Conservation (phyloP, 2,888 invertebrate species). For the Eucriotettix oculatus region DNA sequence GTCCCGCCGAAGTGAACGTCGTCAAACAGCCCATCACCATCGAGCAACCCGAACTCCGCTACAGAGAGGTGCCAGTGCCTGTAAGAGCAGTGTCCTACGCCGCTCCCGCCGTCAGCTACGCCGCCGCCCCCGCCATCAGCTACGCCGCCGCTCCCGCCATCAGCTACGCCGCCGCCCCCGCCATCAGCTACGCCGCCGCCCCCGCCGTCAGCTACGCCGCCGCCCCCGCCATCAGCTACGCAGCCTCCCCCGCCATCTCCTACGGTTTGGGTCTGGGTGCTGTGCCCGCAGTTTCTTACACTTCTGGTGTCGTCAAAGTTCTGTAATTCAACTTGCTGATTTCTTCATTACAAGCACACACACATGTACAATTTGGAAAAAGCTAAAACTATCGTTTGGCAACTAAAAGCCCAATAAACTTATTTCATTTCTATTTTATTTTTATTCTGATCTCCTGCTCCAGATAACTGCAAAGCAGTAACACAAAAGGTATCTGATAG, state of each 20-base stretch:
- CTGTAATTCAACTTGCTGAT: no score
- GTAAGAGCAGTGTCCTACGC: conserved; percentile 16
- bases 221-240: conserved; percentile 6
- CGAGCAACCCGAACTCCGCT: conserved; percentile 19
- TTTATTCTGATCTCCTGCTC: no score
- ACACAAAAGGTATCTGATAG: no score
- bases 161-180: conserved; percentile 9
- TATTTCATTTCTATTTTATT: no score
- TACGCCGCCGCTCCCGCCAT: conserved; percentile 6
- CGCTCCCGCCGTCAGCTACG: conserved; percentile 14
- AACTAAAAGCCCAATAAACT: no score
- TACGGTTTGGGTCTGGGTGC: not conserved
- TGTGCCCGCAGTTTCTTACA: no score
- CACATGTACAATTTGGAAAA: no score
- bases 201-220: conserved; percentile 1
- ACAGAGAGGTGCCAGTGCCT: conserved; percentile 16
- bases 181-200: conserved; percentile 7
- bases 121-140: conserved; percentile 6
- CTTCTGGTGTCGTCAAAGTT: no score
- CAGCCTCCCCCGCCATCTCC: conserved; percentile 9
- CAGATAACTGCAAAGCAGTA: no score
- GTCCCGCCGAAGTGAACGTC: conserved; percentile 20
- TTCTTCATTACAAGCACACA: no score
- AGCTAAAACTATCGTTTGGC: no score
- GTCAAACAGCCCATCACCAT: conserved; percentile 21